Evolutionary conservation across 2,113 vertebrate species (phyloP).

Genomic region (Cyphomyrus discorhynchus): DNA sequence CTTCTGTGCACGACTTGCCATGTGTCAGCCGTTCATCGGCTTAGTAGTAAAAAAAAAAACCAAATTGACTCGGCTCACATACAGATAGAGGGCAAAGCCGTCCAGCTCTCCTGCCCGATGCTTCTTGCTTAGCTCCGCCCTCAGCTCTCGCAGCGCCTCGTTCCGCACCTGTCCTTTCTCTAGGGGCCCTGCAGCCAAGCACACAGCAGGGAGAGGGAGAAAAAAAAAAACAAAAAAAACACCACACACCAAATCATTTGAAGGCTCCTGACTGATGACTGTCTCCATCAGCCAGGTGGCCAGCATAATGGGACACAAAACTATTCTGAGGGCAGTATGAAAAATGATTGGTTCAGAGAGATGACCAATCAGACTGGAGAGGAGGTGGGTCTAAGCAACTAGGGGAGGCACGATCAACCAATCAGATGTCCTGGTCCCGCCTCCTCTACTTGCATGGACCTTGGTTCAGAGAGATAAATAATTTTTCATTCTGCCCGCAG

Average conservation of each 20-base stretch:
- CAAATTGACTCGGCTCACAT: constrained; percentile 35
- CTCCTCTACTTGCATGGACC: background rate
- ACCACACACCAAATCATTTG: background rate
- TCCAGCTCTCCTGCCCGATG: constrained; percentile 87
- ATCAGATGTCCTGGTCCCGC: background rate
- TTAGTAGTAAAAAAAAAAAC: background rate
- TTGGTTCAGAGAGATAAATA: too few relatives aligned
- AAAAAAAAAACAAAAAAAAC: background rate
- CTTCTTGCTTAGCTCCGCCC: constrained; percentile 95
- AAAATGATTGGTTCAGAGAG: background rate
- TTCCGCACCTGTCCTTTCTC: constrained; percentile 98
- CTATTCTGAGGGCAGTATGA: background rate
- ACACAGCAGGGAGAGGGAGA: background rate
- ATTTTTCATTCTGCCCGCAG: background rate
- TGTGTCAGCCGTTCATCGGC: background rate
- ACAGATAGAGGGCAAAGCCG: constrained; percentile 94
- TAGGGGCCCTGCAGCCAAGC: constrained; percentile 72
- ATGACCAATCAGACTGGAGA: too few relatives aligned
- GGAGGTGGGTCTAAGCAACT: too few relatives aligned
- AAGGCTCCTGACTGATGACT: background rate
- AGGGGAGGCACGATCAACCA: background rate
- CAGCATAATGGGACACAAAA: background rate
- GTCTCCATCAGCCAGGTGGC: background rate
- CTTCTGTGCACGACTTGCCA: background rate
- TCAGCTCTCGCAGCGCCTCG: constrained; percentile 83